A percentile compares a stretch with the other conserved stretches of the same genome.
phyloP scores from a whole-genome alignment of 2,797 vertebrate genomes.

The Microctenopoma lineatum region DNA sequence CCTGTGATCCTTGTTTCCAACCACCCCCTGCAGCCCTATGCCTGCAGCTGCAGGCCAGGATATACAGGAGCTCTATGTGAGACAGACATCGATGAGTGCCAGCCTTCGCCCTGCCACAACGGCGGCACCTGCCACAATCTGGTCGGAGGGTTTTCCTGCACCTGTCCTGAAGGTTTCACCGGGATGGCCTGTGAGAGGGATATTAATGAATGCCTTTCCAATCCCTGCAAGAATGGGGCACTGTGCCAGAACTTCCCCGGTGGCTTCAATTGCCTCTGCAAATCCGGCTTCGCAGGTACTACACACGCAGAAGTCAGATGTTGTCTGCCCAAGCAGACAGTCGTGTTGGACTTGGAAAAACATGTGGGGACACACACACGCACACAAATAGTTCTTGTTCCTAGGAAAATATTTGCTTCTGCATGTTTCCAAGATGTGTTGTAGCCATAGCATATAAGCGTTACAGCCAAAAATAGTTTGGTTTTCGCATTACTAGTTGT shows the following conservation, averaged over 20 bases:
- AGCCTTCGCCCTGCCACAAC: slow-evolving; percentile 94
- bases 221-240: slow-evolving; percentile 90
- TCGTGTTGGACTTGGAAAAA: slow-evolving; percentile 21
- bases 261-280: slow-evolving; percentile 95
- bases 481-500: slow-evolving; percentile 70
- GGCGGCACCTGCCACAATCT: slow-evolving; percentile 93
- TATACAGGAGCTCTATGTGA: slow-evolving; percentile 92
- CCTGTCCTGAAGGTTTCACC: slow-evolving; percentile 94
- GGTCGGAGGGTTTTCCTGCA: slow-evolving; percentile 96
- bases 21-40: slow-evolving; percentile 88
- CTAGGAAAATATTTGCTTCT: slow-evolving; percentile 82
- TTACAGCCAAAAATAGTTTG: slow-evolving; percentile 73
- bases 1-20: slow-evolving; percentile 93
- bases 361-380: slow-evolving; percentile 25
- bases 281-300: slow-evolving; percentile 95
- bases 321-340: slow-evolving; percentile 41
- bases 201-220: slow-evolving; percentile 94
- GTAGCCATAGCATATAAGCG: slow-evolving; percentile 67
- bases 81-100: slow-evolving; percentile 92
- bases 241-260: slow-evolving; percentile 95
- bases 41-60: slow-evolving; percentile 93
- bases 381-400: slow-evolving; percentile 48
- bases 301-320: slow-evolving; percentile 52
- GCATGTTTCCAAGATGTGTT: slow-evolving; percentile 75
- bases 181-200: slow-evolving; percentile 97